phyloP scores from a whole-genome alignment of 2,113 vertebrate species.

The Apeltes quadracus region DNA sequence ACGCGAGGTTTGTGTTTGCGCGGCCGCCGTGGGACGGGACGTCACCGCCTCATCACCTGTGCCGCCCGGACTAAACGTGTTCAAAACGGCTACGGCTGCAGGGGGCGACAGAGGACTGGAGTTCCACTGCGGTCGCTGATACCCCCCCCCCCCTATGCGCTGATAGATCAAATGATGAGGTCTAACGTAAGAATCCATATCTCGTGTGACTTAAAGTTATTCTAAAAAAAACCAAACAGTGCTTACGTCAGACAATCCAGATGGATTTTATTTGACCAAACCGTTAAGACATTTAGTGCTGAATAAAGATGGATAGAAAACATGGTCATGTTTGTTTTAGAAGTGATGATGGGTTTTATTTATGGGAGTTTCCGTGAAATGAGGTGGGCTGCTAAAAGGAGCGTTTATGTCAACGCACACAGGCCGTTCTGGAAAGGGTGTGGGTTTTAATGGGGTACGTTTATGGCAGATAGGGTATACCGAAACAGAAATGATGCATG shows the following conservation, averaged over 20 bases:
- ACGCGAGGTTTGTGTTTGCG: slow-evolving; percentile 46
- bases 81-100: slow-evolving; percentile 17
- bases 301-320: slow-evolving; percentile 24
- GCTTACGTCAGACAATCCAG: background rate
- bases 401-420: slow-evolving; percentile 19
- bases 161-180: background rate
- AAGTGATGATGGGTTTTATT: background rate
- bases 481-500: slow-evolving; percentile 4
- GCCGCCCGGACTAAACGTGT: slow-evolving; percentile 21
- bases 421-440: slow-evolving; percentile 5
- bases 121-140: background rate
- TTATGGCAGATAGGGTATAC: slow-evolving; percentile 7
- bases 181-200: too few relatives aligned
- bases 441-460: slow-evolving; percentile 18
- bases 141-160: background rate
- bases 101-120: slow-evolving; percentile 66
- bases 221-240: background rate
- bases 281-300: background rate
- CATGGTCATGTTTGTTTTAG: background rate
- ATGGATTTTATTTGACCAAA: background rate
- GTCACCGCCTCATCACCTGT: slow-evolving; percentile 8
- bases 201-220: background rate
- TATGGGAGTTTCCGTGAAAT: slow-evolving; percentile 3
- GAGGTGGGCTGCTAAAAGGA: background rate
- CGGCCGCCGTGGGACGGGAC: slow-evolving; percentile 48